Evolutionary conservation across 2,888 invertebrate species (phyloP).

Genomic region (Dicycla oo): DNA sequence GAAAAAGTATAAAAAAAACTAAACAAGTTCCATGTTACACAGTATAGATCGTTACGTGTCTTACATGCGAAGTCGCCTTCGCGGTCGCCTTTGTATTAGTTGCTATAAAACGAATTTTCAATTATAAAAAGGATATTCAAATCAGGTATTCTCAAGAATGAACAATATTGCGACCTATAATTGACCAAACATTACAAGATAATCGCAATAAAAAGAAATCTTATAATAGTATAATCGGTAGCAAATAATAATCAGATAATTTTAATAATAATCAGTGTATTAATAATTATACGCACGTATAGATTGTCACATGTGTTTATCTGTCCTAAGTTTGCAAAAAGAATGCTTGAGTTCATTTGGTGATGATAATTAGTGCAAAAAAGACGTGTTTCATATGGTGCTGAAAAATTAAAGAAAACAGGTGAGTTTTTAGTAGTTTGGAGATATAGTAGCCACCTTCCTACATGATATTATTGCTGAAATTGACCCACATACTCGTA

Average conservation of each 20-base stretch:
- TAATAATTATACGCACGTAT: constrained; percentile 42
- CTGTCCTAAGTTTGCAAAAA: constrained; percentile 42
- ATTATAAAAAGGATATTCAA: background rate
- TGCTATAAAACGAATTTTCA: background rate
- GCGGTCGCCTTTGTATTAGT: background rate
- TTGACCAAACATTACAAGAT: constrained; percentile 8
- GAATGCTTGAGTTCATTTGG: constrained; percentile 67
- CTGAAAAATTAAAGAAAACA: constrained; percentile 44
- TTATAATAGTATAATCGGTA: constrained; percentile 21
- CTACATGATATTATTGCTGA: background rate
- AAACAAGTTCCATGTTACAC: background rate
- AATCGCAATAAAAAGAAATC: constrained; percentile 22
- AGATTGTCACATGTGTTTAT: constrained; percentile 36
- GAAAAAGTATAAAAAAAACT: background rate
- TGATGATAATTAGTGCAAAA: constrained; percentile 69
- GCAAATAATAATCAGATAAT: constrained; percentile 58
- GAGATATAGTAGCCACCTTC: background rate
- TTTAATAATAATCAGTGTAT: constrained; percentile 50
- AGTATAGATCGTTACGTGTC: background rate
- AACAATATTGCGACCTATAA: constrained; percentile 1
- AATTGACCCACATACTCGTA: background rate
- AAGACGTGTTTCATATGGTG: constrained; percentile 70
- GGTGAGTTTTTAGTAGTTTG: constrained; percentile 26
- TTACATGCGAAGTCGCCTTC: background rate
- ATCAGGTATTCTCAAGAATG: background rate